Percentiles rank a stretch among this genome's conserved stretches.
These are phyloP conservation scores for Cyanoramphus novaezelandiae DNA, from an alignment of 2,113 vertebrate genomes.

Conservation along the genomic window DNA sequence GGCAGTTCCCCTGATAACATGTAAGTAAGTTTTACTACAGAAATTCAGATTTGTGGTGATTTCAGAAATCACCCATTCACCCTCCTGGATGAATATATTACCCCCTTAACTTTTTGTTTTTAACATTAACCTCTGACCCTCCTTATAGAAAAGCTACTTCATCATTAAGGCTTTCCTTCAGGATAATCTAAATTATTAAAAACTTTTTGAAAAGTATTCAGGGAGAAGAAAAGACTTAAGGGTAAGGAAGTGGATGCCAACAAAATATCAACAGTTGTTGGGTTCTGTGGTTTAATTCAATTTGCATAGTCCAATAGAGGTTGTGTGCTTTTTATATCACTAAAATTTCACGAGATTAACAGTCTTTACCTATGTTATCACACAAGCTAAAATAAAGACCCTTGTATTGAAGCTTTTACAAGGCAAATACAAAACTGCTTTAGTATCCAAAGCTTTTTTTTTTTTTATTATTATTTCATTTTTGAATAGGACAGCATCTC, in stretches of 20 bases:
- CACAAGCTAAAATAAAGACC: constrained; percentile 78
- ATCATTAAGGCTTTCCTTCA: constrained; percentile 81
- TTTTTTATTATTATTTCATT: constrained; percentile 64
- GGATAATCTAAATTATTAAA: not conserved
- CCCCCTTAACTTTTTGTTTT: not conserved
- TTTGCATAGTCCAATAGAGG: constrained; percentile 88
- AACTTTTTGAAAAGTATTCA: not conserved
- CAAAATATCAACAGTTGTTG: constrained; percentile 48
- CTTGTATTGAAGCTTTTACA: constrained; percentile 81
- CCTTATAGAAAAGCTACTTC: constrained; percentile 1
- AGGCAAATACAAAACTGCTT: constrained; percentile 82
- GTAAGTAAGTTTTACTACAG: constrained; percentile 35
- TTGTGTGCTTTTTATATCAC: constrained; percentile 80
- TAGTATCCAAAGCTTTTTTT: constrained; percentile 77
- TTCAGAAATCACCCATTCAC: not conserved
- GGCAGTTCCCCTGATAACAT: constrained; percentile 73
- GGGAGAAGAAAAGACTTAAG: constrained; percentile 65
- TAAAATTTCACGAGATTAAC: constrained; percentile 75
- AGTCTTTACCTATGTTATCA: constrained; percentile 78
- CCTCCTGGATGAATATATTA: not conserved
- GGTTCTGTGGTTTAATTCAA: constrained; percentile 69
- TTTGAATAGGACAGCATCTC: constrained; percentile 83
- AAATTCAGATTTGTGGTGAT: constrained; percentile 19
- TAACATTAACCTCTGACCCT: constrained; percentile 23
- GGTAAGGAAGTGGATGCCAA: constrained; percentile 59